A percentile compares a stretch with the other conserved stretches of the same genome.
phyloP scores from a whole-genome alignment of 2,113 vertebrate genomes.

The Ifrita kowaldi region DNA sequence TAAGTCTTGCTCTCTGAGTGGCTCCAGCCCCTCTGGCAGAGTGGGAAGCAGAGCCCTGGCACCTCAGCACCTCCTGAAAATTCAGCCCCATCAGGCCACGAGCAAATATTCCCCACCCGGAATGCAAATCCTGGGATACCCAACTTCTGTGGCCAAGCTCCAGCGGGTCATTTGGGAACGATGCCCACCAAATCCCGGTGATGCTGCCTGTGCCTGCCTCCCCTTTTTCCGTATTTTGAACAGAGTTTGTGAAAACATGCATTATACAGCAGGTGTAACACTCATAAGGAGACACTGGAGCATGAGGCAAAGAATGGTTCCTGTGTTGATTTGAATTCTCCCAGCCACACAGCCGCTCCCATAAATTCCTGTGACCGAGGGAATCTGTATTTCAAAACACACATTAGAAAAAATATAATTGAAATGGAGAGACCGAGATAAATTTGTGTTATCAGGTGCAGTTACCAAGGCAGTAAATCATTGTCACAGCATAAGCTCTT shows the following conservation, averaged over 20 bases:
- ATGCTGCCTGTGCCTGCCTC: neutral
- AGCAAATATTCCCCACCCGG: neutral
- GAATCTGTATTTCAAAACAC: slow-evolving; percentile 61
- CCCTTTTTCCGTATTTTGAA: neutral
- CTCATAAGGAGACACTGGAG: neutral
- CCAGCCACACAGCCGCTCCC: neutral
- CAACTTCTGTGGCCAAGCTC: neutral
- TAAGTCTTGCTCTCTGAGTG: neutral
- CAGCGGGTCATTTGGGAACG: neutral
- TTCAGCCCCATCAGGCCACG: accelerated
- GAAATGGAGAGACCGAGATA: slow-evolving; percentile 60
- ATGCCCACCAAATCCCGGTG: neutral
- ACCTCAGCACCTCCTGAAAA: neutral
- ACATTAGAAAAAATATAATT: slow-evolving; percentile 62
- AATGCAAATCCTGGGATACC: neutral
- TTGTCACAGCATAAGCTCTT: slow-evolving; percentile 53
- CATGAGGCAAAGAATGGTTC: neutral
- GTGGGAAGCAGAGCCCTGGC: neutral
- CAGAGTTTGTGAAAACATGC: neutral
- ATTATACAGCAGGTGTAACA: neutral
- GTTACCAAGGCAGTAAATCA: slow-evolving; percentile 71
- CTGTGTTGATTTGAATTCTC: slow-evolving; percentile 21
- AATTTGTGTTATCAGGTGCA: slow-evolving; percentile 62
- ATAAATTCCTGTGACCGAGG: slow-evolving; percentile 13
- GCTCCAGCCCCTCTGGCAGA: neutral